These are phyloP conservation scores for Donacobius atricapilla DNA, from an alignment of 2,113 vertebrate genomes.

Conservation along the genomic window DNA sequence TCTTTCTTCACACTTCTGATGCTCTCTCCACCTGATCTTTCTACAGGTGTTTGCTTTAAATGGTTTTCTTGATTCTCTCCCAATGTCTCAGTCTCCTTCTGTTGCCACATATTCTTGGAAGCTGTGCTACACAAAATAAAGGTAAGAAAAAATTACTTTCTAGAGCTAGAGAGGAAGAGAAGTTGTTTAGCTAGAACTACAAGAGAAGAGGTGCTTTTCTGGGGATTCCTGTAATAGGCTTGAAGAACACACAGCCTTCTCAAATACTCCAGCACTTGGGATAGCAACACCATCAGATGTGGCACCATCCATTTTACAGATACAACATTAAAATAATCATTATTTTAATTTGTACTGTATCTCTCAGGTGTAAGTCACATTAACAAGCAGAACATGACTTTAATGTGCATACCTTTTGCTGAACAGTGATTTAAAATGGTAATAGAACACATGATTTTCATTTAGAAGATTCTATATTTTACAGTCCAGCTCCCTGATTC, in stretches of 20 bases:
- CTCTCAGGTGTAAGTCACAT: background rate
- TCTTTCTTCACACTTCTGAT: slow-evolving; percentile 37
- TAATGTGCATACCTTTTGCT: background rate
- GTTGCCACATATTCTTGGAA: slow-evolving; percentile 51
- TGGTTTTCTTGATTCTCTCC: slow-evolving; percentile 49
- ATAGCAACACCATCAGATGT: background rate
- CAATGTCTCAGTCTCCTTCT: slow-evolving; percentile 32
- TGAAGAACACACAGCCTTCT: background rate
- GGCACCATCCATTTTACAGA: background rate
- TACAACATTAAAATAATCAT: background rate
- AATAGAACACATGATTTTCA: background rate
- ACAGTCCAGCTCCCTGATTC: background rate
- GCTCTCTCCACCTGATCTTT: slow-evolving; percentile 29
- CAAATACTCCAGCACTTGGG: background rate
- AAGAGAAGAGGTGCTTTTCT: background rate
- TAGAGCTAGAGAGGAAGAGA: background rate
- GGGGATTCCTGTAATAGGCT: background rate
- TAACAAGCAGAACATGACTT: background rate
- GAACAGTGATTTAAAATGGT: background rate
- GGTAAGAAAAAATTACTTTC: background rate
- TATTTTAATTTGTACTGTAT: background rate
- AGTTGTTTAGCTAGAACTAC: background rate
- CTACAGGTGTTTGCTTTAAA: slow-evolving; percentile 29
- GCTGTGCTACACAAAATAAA: slow-evolving; percentile 57
- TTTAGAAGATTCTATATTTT: background rate